A percentile compares a stretch with the other conserved stretches of the same genome.
phyloP scores from a whole-genome alignment of 2,797 vertebrate genomes.

The Sebastes baramenuke region DNA sequence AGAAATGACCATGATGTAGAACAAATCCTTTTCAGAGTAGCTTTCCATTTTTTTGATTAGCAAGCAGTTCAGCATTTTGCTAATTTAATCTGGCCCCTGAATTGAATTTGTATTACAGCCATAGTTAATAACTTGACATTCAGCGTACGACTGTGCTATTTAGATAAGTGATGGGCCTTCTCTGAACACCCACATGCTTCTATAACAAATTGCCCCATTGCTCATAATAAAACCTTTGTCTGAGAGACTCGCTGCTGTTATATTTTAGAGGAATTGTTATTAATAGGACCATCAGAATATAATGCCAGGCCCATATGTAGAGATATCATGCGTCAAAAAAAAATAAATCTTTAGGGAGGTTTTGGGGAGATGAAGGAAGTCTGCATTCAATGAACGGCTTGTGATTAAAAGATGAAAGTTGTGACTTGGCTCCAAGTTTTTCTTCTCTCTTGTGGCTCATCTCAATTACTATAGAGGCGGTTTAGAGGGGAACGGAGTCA shows the following conservation, averaged over 20 bases:
- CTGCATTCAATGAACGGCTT: slow-evolving; percentile 35
- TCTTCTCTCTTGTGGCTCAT: slow-evolving; percentile 49
- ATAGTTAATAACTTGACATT: slow-evolving; percentile 80
- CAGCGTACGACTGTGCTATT: slow-evolving; percentile 61
- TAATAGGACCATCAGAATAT: slow-evolving; percentile 67
- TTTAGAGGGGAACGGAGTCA: slow-evolving; percentile 41
- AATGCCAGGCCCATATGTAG: slow-evolving; percentile 31
- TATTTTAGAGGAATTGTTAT: slow-evolving; percentile 75
- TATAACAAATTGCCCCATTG: slow-evolving; percentile 74
- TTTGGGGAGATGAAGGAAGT: slow-evolving; percentile 35
- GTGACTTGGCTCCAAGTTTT: slow-evolving; percentile 58
- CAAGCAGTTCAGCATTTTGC: slow-evolving; percentile 59
- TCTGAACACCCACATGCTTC: slow-evolving; percentile 66
- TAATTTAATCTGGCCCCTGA: slow-evolving; percentile 71
- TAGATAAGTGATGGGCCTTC: slow-evolving; percentile 77
- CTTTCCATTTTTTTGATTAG: slow-evolving; percentile 63
- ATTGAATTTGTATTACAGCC: slow-evolving; percentile 70
- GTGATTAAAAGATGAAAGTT: slow-evolving; percentile 74
- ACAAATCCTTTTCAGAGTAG: slow-evolving; percentile 54
- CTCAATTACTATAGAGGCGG: slow-evolving; percentile 53
- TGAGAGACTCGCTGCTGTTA: slow-evolving; percentile 48
- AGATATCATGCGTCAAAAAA: neutral
- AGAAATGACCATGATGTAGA: slow-evolving; percentile 35
- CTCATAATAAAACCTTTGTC: slow-evolving; percentile 77
- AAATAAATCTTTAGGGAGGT: slow-evolving; percentile 26